Evolutionary conservation across 2,888 invertebrate genomes (phyloP).

Genomic region (Xylota sylvarum): DNA sequence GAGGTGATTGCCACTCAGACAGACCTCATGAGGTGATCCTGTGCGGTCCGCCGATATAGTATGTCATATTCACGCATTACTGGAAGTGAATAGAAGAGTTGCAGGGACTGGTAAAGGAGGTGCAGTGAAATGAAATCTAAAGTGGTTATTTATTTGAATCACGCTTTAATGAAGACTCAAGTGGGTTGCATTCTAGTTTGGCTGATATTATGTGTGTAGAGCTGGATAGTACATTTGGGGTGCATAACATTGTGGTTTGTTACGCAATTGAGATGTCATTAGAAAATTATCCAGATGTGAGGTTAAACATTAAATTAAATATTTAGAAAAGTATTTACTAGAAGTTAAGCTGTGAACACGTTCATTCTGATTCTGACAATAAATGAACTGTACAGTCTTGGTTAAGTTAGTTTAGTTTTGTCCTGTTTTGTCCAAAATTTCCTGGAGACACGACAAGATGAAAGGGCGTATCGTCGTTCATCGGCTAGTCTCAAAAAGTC

Average conservation of each 20-base stretch:
- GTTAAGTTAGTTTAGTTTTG: too few relatives aligned
- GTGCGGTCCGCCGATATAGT: conserved; percentile 66
- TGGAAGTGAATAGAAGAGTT: conserved; percentile 68
- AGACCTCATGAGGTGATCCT: conserved; percentile 54
- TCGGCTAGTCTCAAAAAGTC: too few relatives aligned
- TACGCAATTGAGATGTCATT: conserved; percentile 72
- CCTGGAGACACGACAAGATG: too few relatives aligned
- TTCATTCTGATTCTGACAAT: too few relatives aligned
- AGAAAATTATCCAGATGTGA: conserved; percentile 54
- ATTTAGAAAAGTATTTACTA: background rate
- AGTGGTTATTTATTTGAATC: conserved; percentile 74
- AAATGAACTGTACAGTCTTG: too few relatives aligned
- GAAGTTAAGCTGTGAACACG: too few relatives aligned
- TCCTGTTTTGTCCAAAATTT: too few relatives aligned
- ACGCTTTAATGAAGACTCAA: conserved; percentile 69
- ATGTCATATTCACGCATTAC: conserved; percentile 74
- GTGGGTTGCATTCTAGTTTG: conserved; percentile 56
- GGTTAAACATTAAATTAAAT: conserved; percentile 32
- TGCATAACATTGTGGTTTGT: conserved; percentile 61
- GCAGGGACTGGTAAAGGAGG: conserved; percentile 44
- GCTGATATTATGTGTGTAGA: conserved; percentile 30
- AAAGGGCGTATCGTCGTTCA: too few relatives aligned
- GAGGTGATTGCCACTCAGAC: conserved; percentile 28
- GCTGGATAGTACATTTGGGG: conserved; percentile 32
- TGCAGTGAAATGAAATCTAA: conserved; percentile 58